phyloP scores from a whole-genome alignment of 1,140 invertebrate species.

The Paramacrobiotus metropolitanus region DNA sequence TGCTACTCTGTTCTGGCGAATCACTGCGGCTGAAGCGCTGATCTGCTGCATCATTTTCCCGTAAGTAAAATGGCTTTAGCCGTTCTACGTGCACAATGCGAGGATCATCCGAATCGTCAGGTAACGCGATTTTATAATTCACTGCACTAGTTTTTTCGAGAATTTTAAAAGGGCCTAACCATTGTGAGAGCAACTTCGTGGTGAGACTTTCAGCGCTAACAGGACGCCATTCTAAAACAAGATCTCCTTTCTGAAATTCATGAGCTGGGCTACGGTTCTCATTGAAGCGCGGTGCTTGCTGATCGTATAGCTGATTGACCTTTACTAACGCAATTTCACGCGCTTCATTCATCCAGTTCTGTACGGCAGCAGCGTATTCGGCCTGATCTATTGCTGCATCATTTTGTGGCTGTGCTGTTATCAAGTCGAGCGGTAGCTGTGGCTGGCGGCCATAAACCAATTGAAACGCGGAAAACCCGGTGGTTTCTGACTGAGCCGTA shows the following conservation, averaged over 20 bases:
- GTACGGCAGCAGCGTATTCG: not conserved
- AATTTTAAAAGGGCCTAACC: not conserved
- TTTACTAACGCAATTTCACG: not conserved
- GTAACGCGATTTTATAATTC: not conserved
- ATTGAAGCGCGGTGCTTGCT: not conserved
- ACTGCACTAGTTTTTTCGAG: not conserved
- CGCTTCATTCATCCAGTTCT: not conserved
- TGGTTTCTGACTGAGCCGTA: not conserved
- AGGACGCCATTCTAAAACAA: not conserved
- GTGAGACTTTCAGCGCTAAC: not conserved
- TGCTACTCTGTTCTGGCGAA: too few species aligned
- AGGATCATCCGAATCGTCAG: not conserved
- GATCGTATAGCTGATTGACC: not conserved
- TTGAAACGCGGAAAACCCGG: not conserved
- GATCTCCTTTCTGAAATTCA: not conserved
- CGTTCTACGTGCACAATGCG: not conserved
- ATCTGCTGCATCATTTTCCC: too few species aligned
- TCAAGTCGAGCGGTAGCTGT: not conserved
- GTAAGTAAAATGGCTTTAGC: not conserved
- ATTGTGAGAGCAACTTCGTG: not conserved
- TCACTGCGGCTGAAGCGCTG: too few species aligned
- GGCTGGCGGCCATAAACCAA: not conserved
- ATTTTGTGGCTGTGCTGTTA: not conserved
- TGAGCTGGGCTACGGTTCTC: not conserved
- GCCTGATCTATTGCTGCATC: not conserved